A percentile compares a stretch with the other conserved stretches of the same genome.
phyloP scores from a whole-genome alignment of 2,113 vertebrate species.

The rabbit (Oryctolagus cuniculus) region mOryCun1.1 NC_091451.1:41105501-41106000 shows the following conservation, averaged over 20 bases:
- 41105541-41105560: slow-evolving; percentile 69
- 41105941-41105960: slow-evolving; percentile 2
- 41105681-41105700: not conserved
- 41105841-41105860: not conserved
- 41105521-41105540: slow-evolving; percentile 67
- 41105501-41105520: slow-evolving; percentile 68
- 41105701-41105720: not conserved
- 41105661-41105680: slow-evolving; percentile 27
- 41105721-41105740: not conserved
- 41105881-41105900: slow-evolving; percentile 37
- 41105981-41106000: not conserved
- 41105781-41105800: not conserved
- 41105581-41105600: slow-evolving; percentile 40
- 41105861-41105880: slow-evolving; percentile 13
- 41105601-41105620: slow-evolving; percentile 3
- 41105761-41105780: slow-evolving; percentile 38
- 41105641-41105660: not conserved
- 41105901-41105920: slow-evolving; percentile 48
- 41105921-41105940: slow-evolving; percentile 56
- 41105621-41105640: slow-evolving; percentile 15
- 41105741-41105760: not conserved
- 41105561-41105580: slow-evolving; percentile 22
- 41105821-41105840: slow-evolving; percentile 36
- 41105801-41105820: slow-evolving; percentile 26
- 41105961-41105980: slow-evolving; percentile 12